These are phyloP conservation scores for Drosophila triauraria DNA, from an alignment of 1,140 invertebrate species.

Conservation along the genomic window DNA sequence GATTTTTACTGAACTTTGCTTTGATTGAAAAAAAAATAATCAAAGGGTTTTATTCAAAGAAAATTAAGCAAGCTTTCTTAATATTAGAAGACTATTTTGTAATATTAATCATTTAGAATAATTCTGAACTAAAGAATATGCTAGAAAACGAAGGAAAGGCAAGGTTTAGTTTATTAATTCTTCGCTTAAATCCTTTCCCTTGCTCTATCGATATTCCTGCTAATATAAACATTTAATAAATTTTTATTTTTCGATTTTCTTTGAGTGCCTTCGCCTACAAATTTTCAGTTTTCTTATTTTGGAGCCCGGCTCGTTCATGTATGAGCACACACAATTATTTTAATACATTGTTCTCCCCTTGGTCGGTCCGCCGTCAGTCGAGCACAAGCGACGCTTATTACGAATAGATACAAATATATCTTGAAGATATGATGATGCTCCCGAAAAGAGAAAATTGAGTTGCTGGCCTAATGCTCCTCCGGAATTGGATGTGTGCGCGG, in stretches of 20 bases:
- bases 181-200: not conserved
- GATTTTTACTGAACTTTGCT: not conserved
- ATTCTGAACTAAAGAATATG: too few species aligned
- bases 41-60: not conserved
- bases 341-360: conserved; percentile 38
- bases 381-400: conserved; percentile 62
- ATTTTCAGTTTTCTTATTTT: conserved; percentile 7
- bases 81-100: too few species aligned
- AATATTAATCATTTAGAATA: too few species aligned
- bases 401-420: conserved; percentile 74
- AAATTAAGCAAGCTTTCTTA: not conserved
- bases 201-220: not conserved
- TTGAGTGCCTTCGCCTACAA: not conserved
- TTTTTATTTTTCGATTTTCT: not conserved
- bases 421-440: conserved; percentile 40
- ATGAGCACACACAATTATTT: conserved; percentile 65
- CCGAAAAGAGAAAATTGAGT: conserved; percentile 59
- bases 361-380: conserved; percentile 39
- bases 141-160: too few species aligned
- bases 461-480: conserved; percentile 34
- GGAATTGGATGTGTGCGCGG: conserved; percentile 20
- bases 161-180: too few species aligned
- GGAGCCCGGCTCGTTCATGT: conserved; percentile 42
- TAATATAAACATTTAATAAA: not conserved
- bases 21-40: not conserved